Conservation (phyloP, 2,888 invertebrate genomes). For the Tipula unca region DNA sequence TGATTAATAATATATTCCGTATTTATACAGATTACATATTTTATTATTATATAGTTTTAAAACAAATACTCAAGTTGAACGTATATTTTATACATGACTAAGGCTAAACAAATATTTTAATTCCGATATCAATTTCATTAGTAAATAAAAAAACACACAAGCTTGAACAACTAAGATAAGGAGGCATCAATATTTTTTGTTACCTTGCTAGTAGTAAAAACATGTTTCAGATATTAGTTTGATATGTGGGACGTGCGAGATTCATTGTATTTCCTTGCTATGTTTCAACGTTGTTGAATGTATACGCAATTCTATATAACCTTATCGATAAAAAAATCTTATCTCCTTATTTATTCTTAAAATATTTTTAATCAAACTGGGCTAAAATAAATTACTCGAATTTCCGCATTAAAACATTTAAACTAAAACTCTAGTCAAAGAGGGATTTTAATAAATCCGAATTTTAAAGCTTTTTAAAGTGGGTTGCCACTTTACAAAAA, state of each 20-base stretch:
- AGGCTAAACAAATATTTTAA: background rate
- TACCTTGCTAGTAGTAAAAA: background rate
- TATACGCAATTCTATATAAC: background rate
- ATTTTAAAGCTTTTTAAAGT: too few species aligned
- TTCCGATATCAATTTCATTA: background rate
- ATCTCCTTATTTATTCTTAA: background rate
- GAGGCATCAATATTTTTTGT: background rate
- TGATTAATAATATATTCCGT: too few species aligned
- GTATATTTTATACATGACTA: background rate
- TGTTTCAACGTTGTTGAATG: too few species aligned
- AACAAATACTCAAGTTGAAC: background rate
- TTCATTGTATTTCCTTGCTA: background rate
- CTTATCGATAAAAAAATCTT: background rate
- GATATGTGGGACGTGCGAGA: background rate
- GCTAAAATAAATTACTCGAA: too few species aligned
- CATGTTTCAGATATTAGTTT: background rate
- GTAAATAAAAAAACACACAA: background rate
- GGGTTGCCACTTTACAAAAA: too few species aligned
- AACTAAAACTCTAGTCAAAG: too few species aligned
- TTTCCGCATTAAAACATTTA: too few species aligned
- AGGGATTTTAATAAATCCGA: too few species aligned
- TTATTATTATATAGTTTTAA: too few species aligned
- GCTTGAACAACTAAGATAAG: background rate
- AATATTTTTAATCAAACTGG: background rate
- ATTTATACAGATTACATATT: too few species aligned